These are phyloP conservation scores for Augochlora pura DNA, from an alignment of 1,140 invertebrate species.

Conservation along the genomic window DNA sequence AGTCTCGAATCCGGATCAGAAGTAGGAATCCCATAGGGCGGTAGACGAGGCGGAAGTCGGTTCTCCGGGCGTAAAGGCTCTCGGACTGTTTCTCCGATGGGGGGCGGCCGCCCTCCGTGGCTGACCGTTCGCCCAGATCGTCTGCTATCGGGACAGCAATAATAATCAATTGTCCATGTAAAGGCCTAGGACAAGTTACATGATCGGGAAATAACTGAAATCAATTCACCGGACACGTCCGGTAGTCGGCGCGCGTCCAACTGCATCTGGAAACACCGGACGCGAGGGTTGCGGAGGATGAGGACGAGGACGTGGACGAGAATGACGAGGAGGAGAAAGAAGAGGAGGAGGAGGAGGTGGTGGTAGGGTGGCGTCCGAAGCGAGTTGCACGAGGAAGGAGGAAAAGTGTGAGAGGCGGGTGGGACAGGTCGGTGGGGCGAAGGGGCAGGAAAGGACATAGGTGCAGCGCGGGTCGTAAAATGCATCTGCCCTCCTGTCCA, in stretches of 20 bases:
- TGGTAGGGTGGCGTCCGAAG: neutral
- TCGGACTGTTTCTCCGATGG: constrained; percentile 4
- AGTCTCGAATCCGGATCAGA: constrained; percentile 44
- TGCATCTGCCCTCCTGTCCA: constrained; percentile 68
- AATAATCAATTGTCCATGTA: constrained; percentile 71
- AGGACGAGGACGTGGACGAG: too few relatives aligned
- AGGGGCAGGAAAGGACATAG: constrained; percentile 44
- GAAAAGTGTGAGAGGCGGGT: constrained; percentile 30
- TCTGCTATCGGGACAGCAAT: constrained; percentile 61
- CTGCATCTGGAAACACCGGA: constrained; percentile 49
- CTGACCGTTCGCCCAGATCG: constrained; percentile 35
- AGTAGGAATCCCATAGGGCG: constrained; percentile 25
- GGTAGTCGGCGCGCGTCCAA: constrained; percentile 49
- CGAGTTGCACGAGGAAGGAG: constrained; percentile 42
- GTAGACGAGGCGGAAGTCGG: constrained; percentile 48
- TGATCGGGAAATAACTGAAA: constrained; percentile 69
- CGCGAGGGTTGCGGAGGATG: neutral
- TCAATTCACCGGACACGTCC: constrained; percentile 63
- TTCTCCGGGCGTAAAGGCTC: constrained; percentile 17
- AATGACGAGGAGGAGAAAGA: too few relatives aligned
- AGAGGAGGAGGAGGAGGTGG: neutral
- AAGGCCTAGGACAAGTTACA: constrained; percentile 66
- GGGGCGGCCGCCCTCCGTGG: constrained; percentile 2
- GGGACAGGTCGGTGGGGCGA: constrained; percentile 13
- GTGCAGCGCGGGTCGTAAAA: constrained; percentile 70